Percentiles rank a stretch among this genome's conserved stretches.
Conservation (phyloP, 1,140 invertebrate species). For the Holcopasites calliopsidis region DNA sequence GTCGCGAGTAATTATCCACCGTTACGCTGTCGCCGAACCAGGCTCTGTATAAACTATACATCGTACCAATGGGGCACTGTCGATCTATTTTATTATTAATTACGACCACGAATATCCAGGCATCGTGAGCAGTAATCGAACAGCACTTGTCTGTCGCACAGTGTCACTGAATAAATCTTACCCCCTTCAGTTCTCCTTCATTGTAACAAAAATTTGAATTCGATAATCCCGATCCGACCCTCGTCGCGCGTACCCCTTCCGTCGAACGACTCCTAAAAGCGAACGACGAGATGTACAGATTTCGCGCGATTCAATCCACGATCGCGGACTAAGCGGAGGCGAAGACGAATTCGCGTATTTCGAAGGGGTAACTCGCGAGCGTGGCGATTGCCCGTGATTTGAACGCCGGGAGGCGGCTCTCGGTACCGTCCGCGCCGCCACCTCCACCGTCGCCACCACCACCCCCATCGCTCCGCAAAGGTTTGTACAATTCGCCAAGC, state of each 20-base stretch:
- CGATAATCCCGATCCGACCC: too few relatives aligned
- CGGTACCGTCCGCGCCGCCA: slow-evolving; percentile 42
- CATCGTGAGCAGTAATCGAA: background rate
- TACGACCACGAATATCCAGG: background rate
- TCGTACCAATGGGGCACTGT: slow-evolving; percentile 24
- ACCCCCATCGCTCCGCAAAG: slow-evolving; percentile 36
- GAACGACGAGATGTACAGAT: background rate
- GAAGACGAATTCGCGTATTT: background rate
- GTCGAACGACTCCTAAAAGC: too few relatives aligned
- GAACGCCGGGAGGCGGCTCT: slow-evolving; percentile 70
- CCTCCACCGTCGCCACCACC: slow-evolving; percentile 28
- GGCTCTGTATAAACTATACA: slow-evolving; percentile 83
- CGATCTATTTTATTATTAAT: background rate
- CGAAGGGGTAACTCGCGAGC: background rate
- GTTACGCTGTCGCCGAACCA: slow-evolving; percentile 79
- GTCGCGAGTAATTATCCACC: slow-evolving; percentile 68
- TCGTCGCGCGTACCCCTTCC: too few relatives aligned
- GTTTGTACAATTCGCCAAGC: slow-evolving; percentile 36
- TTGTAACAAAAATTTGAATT: too few relatives aligned
- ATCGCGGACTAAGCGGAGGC: background rate
- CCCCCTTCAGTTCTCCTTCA: too few relatives aligned
- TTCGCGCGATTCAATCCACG: background rate
- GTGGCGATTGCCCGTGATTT: slow-evolving; percentile 72
- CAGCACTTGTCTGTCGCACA: background rate
- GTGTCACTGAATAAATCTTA: background rate